Percentiles rank a stretch among this genome's conserved stretches.
phyloP scores from a whole-genome alignment of 2,888 invertebrate species.

The Archips xylosteana region DNA sequence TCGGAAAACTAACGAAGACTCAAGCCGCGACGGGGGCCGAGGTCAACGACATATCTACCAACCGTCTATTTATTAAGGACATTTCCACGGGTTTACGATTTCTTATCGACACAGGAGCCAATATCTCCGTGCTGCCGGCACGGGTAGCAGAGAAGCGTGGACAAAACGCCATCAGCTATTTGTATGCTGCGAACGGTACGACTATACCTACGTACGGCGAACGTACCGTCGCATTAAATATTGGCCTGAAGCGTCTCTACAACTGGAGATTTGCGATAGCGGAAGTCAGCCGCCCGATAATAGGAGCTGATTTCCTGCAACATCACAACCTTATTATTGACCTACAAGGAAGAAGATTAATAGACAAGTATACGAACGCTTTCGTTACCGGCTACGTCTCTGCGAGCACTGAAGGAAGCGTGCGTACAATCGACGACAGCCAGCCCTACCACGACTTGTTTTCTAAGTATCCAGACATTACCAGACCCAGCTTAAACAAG shows the following conservation, averaged over 20 bases:
- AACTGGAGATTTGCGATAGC: background rate
- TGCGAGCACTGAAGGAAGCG: background rate
- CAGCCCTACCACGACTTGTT: constrained; percentile 8
- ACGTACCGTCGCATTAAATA: background rate
- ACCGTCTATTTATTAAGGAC: background rate
- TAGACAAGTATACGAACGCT: constrained; percentile 8
- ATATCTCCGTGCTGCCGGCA: constrained; percentile 4
- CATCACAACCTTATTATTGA: constrained; percentile 9
- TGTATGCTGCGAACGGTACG: constrained; percentile 2
- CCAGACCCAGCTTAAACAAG: constrained; percentile 24
- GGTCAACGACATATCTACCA: background rate
- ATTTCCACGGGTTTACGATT: background rate
- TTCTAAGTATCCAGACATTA: constrained; percentile 1
- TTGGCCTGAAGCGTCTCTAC: background rate
- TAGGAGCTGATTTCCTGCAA: constrained; percentile 2
- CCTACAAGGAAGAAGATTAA: background rate
- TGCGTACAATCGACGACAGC: background rate
- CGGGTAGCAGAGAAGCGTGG: background rate
- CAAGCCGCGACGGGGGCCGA: constrained; percentile 4
- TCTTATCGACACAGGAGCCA: constrained; percentile 9
- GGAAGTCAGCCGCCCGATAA: constrained; percentile 2
- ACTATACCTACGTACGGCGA: background rate
- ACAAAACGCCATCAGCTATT: background rate
- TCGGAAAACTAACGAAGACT: constrained; percentile 6
- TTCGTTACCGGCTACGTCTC: background rate